Evolutionary conservation across 2,113 vertebrate genomes (phyloP).

Genomic region (Emydura subglobosa): DNA sequence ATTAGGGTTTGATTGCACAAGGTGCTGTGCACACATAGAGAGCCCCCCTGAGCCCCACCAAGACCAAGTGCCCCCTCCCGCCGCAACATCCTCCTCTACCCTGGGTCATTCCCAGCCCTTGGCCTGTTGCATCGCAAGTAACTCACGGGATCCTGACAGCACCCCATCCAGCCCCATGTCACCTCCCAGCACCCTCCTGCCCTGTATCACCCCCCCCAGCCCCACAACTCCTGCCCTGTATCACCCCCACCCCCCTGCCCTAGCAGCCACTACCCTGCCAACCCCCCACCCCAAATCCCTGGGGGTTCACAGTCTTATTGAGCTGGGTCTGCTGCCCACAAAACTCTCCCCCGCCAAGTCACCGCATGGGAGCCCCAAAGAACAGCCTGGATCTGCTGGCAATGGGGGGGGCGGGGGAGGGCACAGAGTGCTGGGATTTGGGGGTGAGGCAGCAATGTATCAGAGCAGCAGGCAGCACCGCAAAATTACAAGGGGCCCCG

Average conservation of each 20-base stretch:
- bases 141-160: background rate
- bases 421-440: background rate
- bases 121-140: too few species aligned
- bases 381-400: background rate
- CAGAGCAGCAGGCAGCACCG: too few species aligned
- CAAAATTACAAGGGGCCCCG: background rate
- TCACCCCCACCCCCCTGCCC: too few species aligned
- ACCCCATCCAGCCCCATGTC: background rate
- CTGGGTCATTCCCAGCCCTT: background rate
- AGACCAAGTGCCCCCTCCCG: too few species aligned
- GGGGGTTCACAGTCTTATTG: background rate
- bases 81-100: too few species aligned
- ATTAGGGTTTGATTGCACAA: too few species aligned
- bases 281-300: background rate
- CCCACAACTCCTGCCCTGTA: too few species aligned
- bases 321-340: background rate
- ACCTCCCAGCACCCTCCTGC: background rate
- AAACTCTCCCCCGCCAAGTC: background rate
- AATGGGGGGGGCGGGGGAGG: too few species aligned
- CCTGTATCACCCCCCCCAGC: background rate
- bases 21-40: too few species aligned
- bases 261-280: background rate
- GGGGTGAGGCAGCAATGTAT: too few species aligned
- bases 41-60: too few species aligned
- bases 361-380: background rate